Evolutionary conservation across 2,113 vertebrate genomes (phyloP), one percentile per base, ranked within the genome.

Genomic region (Hippocampus mohnikei): DNA sequence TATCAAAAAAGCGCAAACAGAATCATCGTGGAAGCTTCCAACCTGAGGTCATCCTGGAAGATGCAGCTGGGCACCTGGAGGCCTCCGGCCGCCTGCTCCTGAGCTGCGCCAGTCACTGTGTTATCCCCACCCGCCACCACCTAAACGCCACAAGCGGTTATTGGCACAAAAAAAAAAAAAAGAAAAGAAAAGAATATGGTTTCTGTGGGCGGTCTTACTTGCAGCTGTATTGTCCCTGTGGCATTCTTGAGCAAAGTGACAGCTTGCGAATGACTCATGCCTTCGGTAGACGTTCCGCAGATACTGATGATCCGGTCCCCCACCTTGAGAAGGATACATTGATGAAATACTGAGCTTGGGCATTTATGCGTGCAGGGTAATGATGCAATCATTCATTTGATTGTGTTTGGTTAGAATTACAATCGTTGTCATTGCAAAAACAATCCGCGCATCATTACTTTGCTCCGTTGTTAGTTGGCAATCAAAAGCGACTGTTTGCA

Each of bases 41-140:
- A 98, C 97, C 96, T 94, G 46, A 98, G 91, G 71, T 99, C 97
- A 79, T 99, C 97, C 61, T 97, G 95, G 87, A 98, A 97, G 79
- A 98, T 94, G 86, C 91, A 92, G 82, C 91, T 92, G 58, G 95
- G 90, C 0, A 94, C 90, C 0, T 93, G 91, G 61, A 97, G 87
- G 42, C 91, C 92, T 1, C 91, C 87, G 0, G 50, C 74, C 15
- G 91, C 70, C 8, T 91, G 93, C 72, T 95, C 95, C 73, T 93
- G 92, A 44, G 94, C 90, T 5, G 94, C 93, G 10, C 94, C 92
- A 0, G 96, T 97, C 70, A 98, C 95, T 13, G 95, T 94, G 66
- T 94, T 91, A 71, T 98, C 96, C 37, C 95, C 95, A 12, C 97
- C 95, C 52, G 95, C 94, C 20, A 95, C 92, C 62, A 98, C 96